A percentile compares a stretch with the other conserved stretches of the same genome.
Conservation (phyloP, 2,888 invertebrate species). For the Drosophila paracracens region DNA sequence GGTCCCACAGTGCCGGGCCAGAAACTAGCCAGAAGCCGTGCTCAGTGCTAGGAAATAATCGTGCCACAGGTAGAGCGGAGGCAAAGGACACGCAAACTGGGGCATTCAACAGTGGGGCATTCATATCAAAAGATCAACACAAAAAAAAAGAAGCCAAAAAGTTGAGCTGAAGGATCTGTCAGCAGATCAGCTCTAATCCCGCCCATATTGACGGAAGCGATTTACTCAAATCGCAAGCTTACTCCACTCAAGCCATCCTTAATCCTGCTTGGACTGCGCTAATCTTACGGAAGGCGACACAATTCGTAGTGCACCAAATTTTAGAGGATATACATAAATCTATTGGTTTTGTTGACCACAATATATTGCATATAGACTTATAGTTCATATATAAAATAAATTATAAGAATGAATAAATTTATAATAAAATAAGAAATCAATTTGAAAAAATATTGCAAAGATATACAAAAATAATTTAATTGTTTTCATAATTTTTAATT, state of each 20-base stretch:
- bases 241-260: background rate
- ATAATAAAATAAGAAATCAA: background rate
- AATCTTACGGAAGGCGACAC: background rate
- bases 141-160: background rate
- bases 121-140: constrained; percentile 11
- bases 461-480: background rate
- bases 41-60: constrained; percentile 9
- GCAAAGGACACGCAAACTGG: constrained; percentile 1
- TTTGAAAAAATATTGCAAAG: background rate
- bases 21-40: background rate
- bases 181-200: constrained; percentile 17
- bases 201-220: constrained; percentile 16
- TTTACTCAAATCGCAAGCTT: background rate
- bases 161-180: background rate
- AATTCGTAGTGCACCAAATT: background rate
- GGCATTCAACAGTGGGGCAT: constrained; percentile 27
- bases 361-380: background rate
- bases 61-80: constrained; percentile 42
- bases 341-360: background rate
- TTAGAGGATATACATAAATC: background rate
- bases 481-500: background rate
- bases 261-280: background rate
- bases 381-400: rapidly evolving
- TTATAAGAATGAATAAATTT: too few relatives aligned
- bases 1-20: constrained; percentile 4